Evolutionary conservation across 2,113 vertebrate genomes (phyloP).

Genomic region (Cepphus grylle): DNA sequence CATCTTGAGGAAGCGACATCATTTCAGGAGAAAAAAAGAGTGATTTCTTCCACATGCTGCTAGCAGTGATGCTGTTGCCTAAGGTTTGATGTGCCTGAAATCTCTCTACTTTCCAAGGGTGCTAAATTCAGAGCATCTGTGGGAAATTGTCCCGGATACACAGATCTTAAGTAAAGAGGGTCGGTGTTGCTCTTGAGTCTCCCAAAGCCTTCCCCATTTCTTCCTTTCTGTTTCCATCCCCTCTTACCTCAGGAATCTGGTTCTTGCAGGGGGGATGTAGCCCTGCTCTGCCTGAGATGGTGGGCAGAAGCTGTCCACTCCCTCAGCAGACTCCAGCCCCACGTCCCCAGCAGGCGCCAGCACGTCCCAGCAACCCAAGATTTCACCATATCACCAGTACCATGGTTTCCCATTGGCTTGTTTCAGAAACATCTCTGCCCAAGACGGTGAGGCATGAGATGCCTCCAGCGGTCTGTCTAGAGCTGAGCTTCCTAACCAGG

Average conservation of each 20-base stretch:
- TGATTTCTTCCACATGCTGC: background rate
- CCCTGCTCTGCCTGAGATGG: background rate
- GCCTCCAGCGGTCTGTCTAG: background rate
- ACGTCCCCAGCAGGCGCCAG: fast-evolving
- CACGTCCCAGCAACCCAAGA: background rate
- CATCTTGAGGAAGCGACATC: background rate
- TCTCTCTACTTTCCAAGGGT: background rate
- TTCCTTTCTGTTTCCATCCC: background rate
- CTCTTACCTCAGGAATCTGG: background rate
- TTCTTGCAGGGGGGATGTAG: background rate
- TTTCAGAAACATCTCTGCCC: background rate
- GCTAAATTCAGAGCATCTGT: fast-evolving
- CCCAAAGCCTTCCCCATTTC: background rate
- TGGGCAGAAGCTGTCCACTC: background rate
- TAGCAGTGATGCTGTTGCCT: background rate
- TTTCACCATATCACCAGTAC: background rate
- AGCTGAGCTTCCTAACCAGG: background rate
- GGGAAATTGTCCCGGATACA: background rate
- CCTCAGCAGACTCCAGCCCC: background rate
- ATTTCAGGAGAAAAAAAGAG: background rate
- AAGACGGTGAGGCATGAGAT: background rate
- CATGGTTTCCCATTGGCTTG: fast-evolving
- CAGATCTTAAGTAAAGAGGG: background rate
- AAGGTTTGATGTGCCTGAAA: background rate
- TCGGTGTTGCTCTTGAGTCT: background rate